phyloP scores from a whole-genome alignment of 2,797 vertebrate genomes.

The Sternarchorhynchus goeldii region DNA sequence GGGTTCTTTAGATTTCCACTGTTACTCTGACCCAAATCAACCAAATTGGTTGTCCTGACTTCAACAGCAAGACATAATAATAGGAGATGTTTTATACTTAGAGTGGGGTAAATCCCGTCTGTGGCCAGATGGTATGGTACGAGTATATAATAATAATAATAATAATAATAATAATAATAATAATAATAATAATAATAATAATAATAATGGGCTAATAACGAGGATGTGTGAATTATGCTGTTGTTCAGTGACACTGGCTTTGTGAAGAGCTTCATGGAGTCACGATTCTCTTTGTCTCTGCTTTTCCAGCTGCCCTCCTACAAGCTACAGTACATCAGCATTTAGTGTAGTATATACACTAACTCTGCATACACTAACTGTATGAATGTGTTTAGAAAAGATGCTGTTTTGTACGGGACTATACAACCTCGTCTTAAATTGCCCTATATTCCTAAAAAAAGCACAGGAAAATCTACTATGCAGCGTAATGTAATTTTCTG shows the following conservation, averaged over 20 bases:
- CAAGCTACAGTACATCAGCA: slow-evolving; percentile 8
- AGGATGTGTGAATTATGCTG: not conserved
- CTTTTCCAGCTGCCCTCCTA: not conserved
- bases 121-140: not conserved
- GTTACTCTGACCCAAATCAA: slow-evolving; percentile 6
- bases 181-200: too few species aligned
- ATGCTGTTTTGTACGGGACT: too few species aligned
- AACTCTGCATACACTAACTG: not conserved
- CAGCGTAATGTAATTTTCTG: too few species aligned
- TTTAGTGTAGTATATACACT: not conserved
- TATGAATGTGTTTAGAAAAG: too few species aligned
- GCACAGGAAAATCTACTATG: too few species aligned
- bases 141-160: not conserved
- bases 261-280: slow-evolving; percentile 2
- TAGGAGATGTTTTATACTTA: slow-evolving; percentile 51
- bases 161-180: too few species aligned
- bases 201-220: not conserved
- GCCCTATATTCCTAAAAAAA: too few species aligned
- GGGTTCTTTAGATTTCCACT: too few species aligned
- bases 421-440: too few species aligned
- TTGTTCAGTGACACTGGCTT: not conserved
- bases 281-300: slow-evolving; percentile 15
- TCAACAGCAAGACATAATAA: slow-evolving; percentile 2
- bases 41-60: slow-evolving; percentile 3
- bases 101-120: not conserved